Evolutionary conservation across 2,113 vertebrate species (phyloP).

Genomic region (Erythrolamprus reginae): DNA sequence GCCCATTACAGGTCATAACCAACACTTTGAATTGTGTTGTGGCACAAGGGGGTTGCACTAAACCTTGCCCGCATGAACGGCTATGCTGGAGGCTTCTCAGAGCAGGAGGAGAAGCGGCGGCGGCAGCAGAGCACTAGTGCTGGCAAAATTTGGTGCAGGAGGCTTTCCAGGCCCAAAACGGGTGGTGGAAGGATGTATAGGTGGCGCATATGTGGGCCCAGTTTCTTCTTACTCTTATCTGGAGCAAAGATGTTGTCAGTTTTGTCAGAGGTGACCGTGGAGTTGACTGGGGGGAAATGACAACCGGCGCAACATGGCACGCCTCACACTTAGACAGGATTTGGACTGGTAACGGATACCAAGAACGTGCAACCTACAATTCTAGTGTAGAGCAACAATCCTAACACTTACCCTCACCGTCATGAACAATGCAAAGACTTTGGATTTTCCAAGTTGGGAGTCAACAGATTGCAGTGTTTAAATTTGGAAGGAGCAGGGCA

Average conservation of each 20-base stretch:
- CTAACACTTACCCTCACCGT: background rate
- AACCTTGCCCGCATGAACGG: too few species aligned
- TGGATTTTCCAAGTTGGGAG: background rate
- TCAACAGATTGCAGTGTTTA: background rate
- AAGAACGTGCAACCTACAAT: background rate
- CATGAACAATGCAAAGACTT: background rate
- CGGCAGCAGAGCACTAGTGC: too few species aligned
- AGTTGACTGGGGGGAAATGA: background rate
- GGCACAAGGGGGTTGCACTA: too few species aligned
- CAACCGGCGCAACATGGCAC: background rate
- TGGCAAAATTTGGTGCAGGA: too few species aligned
- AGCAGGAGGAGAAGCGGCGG: too few species aligned
- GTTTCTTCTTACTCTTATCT: background rate
- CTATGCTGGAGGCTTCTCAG: too few species aligned
- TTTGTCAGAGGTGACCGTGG: background rate
- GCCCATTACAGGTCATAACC: too few species aligned
- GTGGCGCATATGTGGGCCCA: too few species aligned
- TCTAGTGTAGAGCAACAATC: background rate
- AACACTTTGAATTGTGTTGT: too few species aligned
- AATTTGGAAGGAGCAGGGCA: background rate
- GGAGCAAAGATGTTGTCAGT: background rate
- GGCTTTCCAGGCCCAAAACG: too few species aligned
- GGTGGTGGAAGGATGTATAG: too few species aligned
- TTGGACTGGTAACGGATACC: background rate
- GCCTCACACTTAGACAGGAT: background rate